These are phyloP conservation scores for Sorex araneus DNA, from an alignment of 2,113 vertebrate genomes.

Conservation along the genomic window DNA sequence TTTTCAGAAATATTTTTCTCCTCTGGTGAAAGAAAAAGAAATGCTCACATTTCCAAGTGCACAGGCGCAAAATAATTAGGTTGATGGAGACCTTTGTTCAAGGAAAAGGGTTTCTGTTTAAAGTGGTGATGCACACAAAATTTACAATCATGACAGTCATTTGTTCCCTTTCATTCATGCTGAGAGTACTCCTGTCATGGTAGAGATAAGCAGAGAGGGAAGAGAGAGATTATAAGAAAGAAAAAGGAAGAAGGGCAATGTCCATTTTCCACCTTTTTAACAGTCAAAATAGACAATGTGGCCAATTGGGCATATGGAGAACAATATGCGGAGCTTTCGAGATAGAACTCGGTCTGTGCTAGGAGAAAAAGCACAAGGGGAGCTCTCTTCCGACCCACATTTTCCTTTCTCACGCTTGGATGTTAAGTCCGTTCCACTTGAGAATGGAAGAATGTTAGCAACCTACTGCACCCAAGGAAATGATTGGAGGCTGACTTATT, in stretches of 20 bases:
- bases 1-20: conserved; percentile 30
- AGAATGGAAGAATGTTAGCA: neutral
- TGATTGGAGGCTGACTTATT: neutral
- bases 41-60: neutral
- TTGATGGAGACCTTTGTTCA: neutral
- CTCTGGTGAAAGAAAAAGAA: conserved; percentile 35
- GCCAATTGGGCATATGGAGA: neutral
- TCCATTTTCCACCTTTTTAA: neutral
- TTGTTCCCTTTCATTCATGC: conserved; percentile 9
- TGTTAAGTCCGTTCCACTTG: neutral
- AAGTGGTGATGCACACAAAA: neutral
- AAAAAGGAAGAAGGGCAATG: neutral
- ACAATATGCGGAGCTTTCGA: neutral
- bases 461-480: neutral
- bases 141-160: neutral
- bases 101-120: neutral
- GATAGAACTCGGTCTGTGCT: neutral
- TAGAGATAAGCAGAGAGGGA: neutral
- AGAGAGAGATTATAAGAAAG: neutral
- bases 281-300: neutral
- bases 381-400: neutral
- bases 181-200: neutral
- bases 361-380: neutral
- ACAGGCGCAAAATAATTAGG: neutral
- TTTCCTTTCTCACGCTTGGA: neutral